Conservation (phyloP, 2,888 invertebrate genomes). For the Drosophila stalkeri region DNA sequence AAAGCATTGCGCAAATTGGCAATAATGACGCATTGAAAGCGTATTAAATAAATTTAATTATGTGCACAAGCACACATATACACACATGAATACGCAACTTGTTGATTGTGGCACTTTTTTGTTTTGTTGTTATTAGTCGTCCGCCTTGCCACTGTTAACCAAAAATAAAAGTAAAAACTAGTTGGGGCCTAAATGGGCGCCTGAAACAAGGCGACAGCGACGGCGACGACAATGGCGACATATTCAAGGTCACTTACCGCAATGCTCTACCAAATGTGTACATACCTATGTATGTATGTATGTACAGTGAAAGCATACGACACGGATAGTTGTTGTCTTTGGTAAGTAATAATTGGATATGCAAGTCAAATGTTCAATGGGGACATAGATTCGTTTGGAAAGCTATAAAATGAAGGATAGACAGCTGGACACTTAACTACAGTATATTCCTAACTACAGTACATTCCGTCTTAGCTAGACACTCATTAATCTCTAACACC, state of each 20-base stretch:
- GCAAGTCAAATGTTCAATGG: background rate
- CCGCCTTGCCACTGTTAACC: slow-evolving; percentile 59
- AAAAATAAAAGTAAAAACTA: slow-evolving; percentile 53
- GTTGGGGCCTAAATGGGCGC: slow-evolving; percentile 55
- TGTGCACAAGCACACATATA: background rate
- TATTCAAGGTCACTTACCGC: slow-evolving; percentile 64
- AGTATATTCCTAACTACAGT: background rate
- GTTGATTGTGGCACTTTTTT: slow-evolving; percentile 57
- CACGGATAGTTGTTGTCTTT: background rate
- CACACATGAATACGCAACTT: slow-evolving; percentile 48
- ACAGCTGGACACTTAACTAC: no score
- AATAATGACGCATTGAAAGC: slow-evolving; percentile 73
- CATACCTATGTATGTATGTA: background rate
- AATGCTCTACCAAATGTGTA: slow-evolving; percentile 3
- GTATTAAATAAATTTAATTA: slow-evolving; percentile 58
- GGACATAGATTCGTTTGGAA: background rate
- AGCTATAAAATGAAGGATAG: no score
- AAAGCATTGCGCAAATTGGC: slow-evolving; percentile 48
- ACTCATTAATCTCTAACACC: no score
- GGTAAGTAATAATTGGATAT: background rate
- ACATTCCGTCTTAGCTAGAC: no score
- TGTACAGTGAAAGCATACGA: slow-evolving; percentile 3
- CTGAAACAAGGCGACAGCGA: slow-evolving; percentile 36
- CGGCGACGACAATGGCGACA: slow-evolving; percentile 18
- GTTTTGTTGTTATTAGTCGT: slow-evolving; percentile 37